Evolutionary conservation across 1,140 invertebrate species (phyloP).

Genomic region (Atta texana): DNA sequence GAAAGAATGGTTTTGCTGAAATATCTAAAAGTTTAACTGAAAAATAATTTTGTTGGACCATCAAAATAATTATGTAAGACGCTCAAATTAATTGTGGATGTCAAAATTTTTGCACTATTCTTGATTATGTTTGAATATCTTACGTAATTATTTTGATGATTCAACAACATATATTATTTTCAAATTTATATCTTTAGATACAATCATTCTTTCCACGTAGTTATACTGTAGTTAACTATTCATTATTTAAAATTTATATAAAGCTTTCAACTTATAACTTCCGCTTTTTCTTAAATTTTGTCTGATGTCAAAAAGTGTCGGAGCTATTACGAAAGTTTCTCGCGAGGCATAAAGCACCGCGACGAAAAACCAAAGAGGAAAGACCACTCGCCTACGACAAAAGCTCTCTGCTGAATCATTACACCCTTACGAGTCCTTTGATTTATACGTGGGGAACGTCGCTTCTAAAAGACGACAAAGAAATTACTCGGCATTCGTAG

Average conservation of each 20-base stretch:
- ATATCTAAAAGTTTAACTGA: too few species aligned
- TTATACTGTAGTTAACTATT: background rate
- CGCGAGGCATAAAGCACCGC: constrained; percentile 57
- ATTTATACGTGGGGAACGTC: constrained; percentile 78
- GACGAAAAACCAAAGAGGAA: constrained; percentile 74
- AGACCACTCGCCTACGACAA: constrained; percentile 77
- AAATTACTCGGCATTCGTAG: constrained; percentile 78
- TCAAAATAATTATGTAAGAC: too few species aligned
- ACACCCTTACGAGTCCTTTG: constrained; percentile 78
- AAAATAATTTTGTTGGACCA: too few species aligned
- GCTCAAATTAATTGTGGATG: too few species aligned
- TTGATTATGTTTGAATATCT: too few species aligned
- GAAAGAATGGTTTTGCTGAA: too few species aligned
- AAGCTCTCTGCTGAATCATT: constrained; percentile 82
- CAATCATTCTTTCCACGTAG: too few species aligned
- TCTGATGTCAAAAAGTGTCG: constrained; percentile 16
- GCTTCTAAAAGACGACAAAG: constrained; percentile 75
- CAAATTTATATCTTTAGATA: too few species aligned
- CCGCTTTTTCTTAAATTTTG: constrained; percentile 15
- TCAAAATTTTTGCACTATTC: too few species aligned
- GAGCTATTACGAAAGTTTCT: constrained; percentile 46
- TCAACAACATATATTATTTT: too few species aligned
- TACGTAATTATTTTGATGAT: too few species aligned
- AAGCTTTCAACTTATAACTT: constrained; percentile 7
- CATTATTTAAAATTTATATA: constrained; percentile 16